Conservation (phyloP, 2,797 vertebrate genomes). For the Sebastes diaconus region DNA sequence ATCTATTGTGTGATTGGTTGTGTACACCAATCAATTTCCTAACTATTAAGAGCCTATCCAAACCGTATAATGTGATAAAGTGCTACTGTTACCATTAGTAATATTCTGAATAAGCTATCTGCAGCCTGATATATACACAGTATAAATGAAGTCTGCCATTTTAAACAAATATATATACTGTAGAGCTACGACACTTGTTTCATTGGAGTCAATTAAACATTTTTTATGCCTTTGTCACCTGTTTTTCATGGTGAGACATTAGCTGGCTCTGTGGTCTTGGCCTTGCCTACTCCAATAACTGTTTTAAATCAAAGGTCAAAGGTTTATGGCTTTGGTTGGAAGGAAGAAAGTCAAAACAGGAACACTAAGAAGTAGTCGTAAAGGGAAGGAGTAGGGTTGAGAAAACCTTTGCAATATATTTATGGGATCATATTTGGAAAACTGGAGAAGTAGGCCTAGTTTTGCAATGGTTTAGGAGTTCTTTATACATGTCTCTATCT, state of each 20-base stretch:
- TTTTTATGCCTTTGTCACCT: conserved; percentile 80
- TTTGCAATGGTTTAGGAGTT: not conserved
- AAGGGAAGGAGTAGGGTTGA: not conserved
- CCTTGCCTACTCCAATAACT: not conserved
- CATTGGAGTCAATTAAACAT: conserved; percentile 87
- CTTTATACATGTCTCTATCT: not conserved
- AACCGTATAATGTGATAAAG: conserved; percentile 57
- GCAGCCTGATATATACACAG: conserved; percentile 38
- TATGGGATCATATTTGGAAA: not conserved
- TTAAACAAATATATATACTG: conserved; percentile 58
- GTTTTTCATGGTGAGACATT: conserved; percentile 50
- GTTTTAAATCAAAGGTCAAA: conserved; percentile 26
- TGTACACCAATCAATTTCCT: conserved; percentile 44
- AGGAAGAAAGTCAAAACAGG: not conserved
- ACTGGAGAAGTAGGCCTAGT: not conserved
- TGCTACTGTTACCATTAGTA: conserved; percentile 45
- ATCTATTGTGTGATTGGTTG: conserved; percentile 50
- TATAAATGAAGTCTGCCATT: conserved; percentile 51
- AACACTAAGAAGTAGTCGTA: not conserved
- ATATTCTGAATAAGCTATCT: conserved; percentile 52
- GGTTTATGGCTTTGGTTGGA: conserved; percentile 31
- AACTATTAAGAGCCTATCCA: conserved; percentile 50
- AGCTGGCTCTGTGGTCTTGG: not conserved
- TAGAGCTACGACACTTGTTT: conserved; percentile 66
- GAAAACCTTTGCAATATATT: not conserved